Base-by-base conservation (phyloP, 2,888 invertebrate genomes). In the Standfussiana lucernea region DNA sequence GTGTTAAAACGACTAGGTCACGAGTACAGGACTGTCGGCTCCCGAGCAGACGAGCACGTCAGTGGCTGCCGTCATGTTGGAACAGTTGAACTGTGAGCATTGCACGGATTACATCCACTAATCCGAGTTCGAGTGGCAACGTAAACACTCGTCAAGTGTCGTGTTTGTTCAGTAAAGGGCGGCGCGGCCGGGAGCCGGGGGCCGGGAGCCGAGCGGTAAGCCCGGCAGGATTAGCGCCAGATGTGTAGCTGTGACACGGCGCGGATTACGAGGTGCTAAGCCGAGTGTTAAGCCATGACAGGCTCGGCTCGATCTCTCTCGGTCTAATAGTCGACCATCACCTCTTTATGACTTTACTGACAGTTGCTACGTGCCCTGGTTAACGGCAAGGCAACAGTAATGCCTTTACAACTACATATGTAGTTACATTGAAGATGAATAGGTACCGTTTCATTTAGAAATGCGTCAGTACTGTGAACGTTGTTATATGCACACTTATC, bases 251-350 rank as follows among this genome's bases (percentile, higher is more conserved):
- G 79, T n/a, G 70, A 53, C 66, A 15, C 47, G 28, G 77, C 37
- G 24, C 37, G 87, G 83, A 85, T 83, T 75, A 80, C 24, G 75
- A 83, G 86, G 80, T 84, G 89, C 72, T 84, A 83, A 88, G 88
- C 80, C 79, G 67, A 47, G 83, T 73, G 79, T 72, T 88, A 81
- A 81, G 72, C 75, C 69, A 42, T 47, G 79, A 28, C 61, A n/a
- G 40, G 61, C 45, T 64, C 56, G 40, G 24, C 28, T 21, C 71
- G 35, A 61, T 66, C 65, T n/a, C n/a, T n/a, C n/a, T n/a, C n/a
- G 53, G 11, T 53, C 56, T 75, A 64, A 66, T 66, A 47, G 47
- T 45, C 45, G 61, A 37, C 75, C 21, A n/a, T 47, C 18, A 53
- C 35, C 53, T 69, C 59, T 73, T 73, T 59, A 61, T 62, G 72